Conservation (phyloP, 1,140 invertebrate species). For the Metaphire vulgaris region DNA sequence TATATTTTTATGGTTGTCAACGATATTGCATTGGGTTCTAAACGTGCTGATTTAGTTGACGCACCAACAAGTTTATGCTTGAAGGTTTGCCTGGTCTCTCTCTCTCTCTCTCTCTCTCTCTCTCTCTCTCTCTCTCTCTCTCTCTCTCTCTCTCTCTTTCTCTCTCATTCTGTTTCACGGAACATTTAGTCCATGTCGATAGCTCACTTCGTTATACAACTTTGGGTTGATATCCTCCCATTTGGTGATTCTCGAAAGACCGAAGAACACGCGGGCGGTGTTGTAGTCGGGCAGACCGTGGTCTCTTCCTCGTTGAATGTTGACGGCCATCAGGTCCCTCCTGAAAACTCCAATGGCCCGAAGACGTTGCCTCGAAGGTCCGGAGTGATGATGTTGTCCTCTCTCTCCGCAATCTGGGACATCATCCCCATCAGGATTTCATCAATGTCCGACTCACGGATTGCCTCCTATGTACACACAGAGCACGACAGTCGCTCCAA, state of each 20-base stretch:
- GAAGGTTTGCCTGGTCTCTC: too few species aligned
- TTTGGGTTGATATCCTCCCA: constrained; percentile 39
- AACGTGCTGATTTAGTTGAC: too few species aligned
- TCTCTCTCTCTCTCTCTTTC: too few species aligned
- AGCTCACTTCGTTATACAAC: not conserved
- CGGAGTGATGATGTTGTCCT: constrained; percentile 27
- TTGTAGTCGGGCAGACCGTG: constrained; percentile 72
- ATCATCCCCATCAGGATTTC: constrained; percentile 27
- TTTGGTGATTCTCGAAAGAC: constrained; percentile 27
- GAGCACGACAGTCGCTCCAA: too few species aligned
- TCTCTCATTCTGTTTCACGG: too few species aligned
- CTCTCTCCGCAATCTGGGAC: constrained; percentile 26
- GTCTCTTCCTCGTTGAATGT: constrained; percentile 95
- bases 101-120: too few species aligned
- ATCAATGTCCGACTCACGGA: constrained; percentile 23
- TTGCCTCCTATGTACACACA: too few species aligned
- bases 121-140: too few species aligned
- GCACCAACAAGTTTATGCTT: too few species aligned
- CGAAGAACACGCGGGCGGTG: constrained; percentile 35
- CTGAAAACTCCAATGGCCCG: constrained; percentile 94
- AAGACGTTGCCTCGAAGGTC: constrained; percentile 70
- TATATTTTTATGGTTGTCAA: too few species aligned
- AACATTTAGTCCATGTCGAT: too few species aligned
- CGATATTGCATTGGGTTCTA: too few species aligned
- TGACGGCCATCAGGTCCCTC: constrained; percentile 85